Conservation (phyloP, 2,888 invertebrate genomes). For the Zygaena filipendulae region DNA sequence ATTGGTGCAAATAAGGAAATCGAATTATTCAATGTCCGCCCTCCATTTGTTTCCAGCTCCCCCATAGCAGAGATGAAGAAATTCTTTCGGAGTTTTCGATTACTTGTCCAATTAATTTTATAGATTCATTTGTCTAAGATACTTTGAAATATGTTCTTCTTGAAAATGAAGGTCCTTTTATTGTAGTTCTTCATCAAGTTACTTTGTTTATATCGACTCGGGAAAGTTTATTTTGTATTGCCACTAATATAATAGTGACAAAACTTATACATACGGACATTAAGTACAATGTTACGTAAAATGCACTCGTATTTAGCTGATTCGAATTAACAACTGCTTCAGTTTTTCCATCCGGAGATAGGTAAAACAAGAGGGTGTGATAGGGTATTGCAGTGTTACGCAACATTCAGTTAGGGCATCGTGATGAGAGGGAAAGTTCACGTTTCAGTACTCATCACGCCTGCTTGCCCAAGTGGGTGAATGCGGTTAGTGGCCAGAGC, state of each 20-base stretch:
- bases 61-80: conserved; percentile 63
- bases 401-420: conserved; percentile 35
- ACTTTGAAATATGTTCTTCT: conserved; percentile 43
- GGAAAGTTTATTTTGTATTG: too few species aligned
- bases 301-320: too few species aligned
- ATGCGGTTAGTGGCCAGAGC: conserved; percentile 54
- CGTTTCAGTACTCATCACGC: conserved; percentile 58
- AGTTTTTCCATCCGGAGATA: too few species aligned
- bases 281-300: too few species aligned
- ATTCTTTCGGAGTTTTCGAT: conserved; percentile 69
- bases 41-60: conserved; percentile 64
- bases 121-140: conserved; percentile 64
- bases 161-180: background rate
- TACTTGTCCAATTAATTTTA: conserved; percentile 69
- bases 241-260: too few species aligned
- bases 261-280: too few species aligned
- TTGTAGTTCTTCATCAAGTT: background rate
- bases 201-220: background rate
- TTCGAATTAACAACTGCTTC: too few species aligned
- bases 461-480: conserved; percentile 59
- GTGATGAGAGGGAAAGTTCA: conserved; percentile 64
- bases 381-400: background rate
- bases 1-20: conserved; percentile 69
- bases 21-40: conserved; percentile 69
- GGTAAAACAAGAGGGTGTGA: background rate